These are phyloP conservation scores for Cyphotilapia sp. DNA, from an alignment of 2,113 vertebrate genomes.

Conservation along the genomic window DNA sequence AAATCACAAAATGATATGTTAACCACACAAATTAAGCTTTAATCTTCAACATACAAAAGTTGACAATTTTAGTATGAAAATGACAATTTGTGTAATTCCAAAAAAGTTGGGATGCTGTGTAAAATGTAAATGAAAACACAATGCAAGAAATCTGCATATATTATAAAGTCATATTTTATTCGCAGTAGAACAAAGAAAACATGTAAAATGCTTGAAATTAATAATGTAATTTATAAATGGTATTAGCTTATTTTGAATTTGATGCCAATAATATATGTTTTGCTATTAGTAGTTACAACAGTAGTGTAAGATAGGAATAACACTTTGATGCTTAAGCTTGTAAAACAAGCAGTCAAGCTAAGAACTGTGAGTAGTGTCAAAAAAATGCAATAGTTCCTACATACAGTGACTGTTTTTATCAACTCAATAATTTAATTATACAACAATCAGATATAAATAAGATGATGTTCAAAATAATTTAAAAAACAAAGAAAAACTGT, in stretches of 20 bases:
- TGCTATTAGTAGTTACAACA: accelerated
- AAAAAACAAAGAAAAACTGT: accelerated
- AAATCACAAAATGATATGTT: background rate
- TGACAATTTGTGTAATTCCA: background rate
- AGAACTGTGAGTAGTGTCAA: background rate
- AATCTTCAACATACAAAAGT: background rate
- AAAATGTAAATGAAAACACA: background rate
- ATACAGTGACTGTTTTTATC: background rate
- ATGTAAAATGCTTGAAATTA: background rate
- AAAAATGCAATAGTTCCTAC: background rate
- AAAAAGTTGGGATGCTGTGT: background rate
- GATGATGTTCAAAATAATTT: background rate
- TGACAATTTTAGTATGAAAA: accelerated
- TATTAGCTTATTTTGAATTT: background rate
- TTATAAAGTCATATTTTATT: accelerated
- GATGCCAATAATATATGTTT: background rate
- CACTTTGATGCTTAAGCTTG: background rate
- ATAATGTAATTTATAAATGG: background rate
- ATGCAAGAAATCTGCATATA: background rate
- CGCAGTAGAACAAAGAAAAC: background rate
- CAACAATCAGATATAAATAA: background rate
- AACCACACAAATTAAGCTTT: accelerated
- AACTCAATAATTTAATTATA: background rate
- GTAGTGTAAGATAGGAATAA: accelerated
- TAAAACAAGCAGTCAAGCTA: background rate